Percentiles rank a stretch among this genome's conserved stretches.
Conservation (phyloP, 2,797 vertebrate species). For the Anguilla anguilla region DNA sequence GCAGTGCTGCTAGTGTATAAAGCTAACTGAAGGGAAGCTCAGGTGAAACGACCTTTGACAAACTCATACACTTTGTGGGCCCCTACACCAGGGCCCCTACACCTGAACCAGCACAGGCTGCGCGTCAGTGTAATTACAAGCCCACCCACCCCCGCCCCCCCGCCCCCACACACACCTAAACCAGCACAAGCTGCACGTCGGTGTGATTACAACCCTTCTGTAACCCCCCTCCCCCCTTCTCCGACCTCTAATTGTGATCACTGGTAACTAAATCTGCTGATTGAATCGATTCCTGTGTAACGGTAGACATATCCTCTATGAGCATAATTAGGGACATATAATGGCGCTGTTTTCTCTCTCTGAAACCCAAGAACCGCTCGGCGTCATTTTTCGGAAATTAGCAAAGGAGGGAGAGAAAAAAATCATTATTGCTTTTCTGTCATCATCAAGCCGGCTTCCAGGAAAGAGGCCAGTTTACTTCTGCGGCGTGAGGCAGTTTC, state of each 20-base stretch:
- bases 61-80: background rate
- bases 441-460: background rate
- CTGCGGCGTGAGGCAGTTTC: background rate
- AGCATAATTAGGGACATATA: conserved; percentile 68
- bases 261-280: conserved; percentile 32
- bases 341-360: conserved; percentile 53
- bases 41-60: background rate
- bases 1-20: background rate
- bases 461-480: conserved; percentile 8
- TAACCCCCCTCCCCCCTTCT: background rate
- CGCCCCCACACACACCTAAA: background rate
- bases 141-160: background rate
- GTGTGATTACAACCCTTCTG: conserved; percentile 23
- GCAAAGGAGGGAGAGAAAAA: conserved; percentile 22
- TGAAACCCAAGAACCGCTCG: conserved; percentile 56
- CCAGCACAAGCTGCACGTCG: background rate
- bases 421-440: conserved; percentile 29
- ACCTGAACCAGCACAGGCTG: background rate
- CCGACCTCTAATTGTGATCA: conserved; percentile 35
- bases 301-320: conserved; percentile 51
- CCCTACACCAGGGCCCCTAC: background rate
- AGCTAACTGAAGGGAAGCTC: background rate
- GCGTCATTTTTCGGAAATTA: conserved; percentile 53
- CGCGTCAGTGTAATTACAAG: conserved; percentile 26
- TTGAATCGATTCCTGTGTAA: conserved; percentile 60